phyloP scores from a whole-genome alignment of 2,888 invertebrate genomes.

The Candidula unifasciata region DNA sequence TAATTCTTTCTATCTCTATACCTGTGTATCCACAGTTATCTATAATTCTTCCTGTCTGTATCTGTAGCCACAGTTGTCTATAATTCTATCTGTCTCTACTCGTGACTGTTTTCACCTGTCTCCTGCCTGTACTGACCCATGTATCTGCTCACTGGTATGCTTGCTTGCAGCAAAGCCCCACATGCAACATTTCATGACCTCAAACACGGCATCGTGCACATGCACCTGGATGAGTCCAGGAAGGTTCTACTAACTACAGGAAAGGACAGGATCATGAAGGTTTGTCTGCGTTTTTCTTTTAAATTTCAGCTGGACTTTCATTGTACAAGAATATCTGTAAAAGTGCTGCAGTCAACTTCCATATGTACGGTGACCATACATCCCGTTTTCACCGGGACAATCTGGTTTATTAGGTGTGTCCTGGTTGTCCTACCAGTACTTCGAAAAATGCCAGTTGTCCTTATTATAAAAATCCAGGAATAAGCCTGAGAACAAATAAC shows the following conservation, averaged over 20 bases:
- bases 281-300: slow-evolving; percentile 58
- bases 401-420: too few relatives aligned
- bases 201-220: slow-evolving; percentile 91
- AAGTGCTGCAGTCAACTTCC: neutral
- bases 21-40: neutral
- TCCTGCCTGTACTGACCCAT: too few relatives aligned
- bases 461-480: too few relatives aligned
- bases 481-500: too few relatives aligned
- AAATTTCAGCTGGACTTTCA: neutral
- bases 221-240: slow-evolving; percentile 92
- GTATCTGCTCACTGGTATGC: neutral
- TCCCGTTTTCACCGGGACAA: too few relatives aligned
- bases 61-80: neutral
- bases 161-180: slow-evolving; percentile 85
- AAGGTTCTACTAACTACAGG: slow-evolving; percentile 94
- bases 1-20: neutral
- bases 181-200: slow-evolving; percentile 96
- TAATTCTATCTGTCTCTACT: neutral
- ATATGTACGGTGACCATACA: too few relatives aligned
- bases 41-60: neutral
- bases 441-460: too few relatives aligned
- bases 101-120: neutral
- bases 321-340: neutral
- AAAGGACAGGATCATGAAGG: slow-evolving; percentile 94
- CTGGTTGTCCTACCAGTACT: too few relatives aligned